Conservation (phyloP, 2,888 invertebrate species). For the Trichogramma evanescens region DNA sequence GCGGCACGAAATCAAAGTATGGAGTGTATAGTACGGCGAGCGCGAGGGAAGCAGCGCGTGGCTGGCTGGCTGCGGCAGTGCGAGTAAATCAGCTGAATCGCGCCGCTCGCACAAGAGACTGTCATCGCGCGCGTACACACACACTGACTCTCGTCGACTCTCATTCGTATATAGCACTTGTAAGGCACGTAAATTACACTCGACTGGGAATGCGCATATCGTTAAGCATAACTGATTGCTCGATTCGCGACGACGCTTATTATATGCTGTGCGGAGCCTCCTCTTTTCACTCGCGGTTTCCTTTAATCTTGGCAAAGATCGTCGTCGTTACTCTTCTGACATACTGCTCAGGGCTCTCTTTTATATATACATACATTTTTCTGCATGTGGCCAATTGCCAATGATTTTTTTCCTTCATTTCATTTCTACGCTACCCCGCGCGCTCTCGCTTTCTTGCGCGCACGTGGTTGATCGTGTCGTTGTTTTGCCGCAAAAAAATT, state of each 20-base stretch:
- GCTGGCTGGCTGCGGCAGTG: no score
- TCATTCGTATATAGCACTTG: neutral
- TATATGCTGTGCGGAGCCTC: slow-evolving; percentile 1
- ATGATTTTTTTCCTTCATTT: neutral
- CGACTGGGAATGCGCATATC: slow-evolving; percentile 14
- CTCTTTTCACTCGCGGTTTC: slow-evolving; percentile 2
- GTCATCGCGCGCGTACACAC: no score
- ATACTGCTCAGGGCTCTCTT: no score
- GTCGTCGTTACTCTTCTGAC: slow-evolving; percentile 6
- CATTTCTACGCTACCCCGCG: neutral
- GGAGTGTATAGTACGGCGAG: neutral
- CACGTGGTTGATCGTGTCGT: neutral
- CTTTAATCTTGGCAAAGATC: slow-evolving; percentile 8
- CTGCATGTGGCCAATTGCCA: neutral
- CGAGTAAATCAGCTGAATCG: neutral
- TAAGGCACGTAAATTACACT: slow-evolving; percentile 15
- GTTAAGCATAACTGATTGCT: slow-evolving; percentile 19
- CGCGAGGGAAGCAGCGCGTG: no score
- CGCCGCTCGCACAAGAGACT: neutral
- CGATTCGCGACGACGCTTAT: slow-evolving; percentile 10
- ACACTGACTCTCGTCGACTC: no score
- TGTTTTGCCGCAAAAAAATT: neutral
- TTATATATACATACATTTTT: neutral
- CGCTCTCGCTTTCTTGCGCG: neutral
- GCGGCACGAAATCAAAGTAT: slow-evolving; percentile 9